phyloP scores from a whole-genome alignment of 92 coral and sea anemone genomes.

The Siderastrea siderea region DNA sequence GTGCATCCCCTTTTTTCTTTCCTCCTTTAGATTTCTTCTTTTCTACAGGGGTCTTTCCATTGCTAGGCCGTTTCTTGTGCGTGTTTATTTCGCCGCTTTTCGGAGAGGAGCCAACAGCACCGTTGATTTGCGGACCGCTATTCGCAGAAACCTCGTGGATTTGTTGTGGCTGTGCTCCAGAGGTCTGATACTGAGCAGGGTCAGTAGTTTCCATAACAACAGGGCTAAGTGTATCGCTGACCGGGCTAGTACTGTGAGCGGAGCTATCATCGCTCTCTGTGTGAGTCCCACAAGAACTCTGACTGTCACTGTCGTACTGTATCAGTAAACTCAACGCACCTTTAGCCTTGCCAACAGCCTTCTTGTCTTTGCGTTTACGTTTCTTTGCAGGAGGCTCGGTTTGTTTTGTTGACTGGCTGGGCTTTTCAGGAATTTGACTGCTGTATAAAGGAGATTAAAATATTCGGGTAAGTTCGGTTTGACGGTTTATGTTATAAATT shows the following conservation, averaged over 20 bases:
- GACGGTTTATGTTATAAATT: background rate
- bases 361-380: slow-evolving; percentile 49
- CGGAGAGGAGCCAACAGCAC: background rate
- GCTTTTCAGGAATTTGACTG: slow-evolving; percentile 23
- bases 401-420: background rate
- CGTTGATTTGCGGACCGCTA: slow-evolving; percentile 19
- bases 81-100: slow-evolving; percentile 27
- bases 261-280: slow-evolving; percentile 87
- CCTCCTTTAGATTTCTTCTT: slow-evolving; percentile 68
- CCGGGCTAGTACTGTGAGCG: slow-evolving; percentile 76
- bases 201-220: slow-evolving; percentile 34
- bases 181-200: slow-evolving; percentile 40
- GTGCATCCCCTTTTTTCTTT: slow-evolving; percentile 3
- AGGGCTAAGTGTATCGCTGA: slow-evolving; percentile 62
- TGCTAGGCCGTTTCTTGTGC: slow-evolving; percentile 55
- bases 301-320: slow-evolving; percentile 96
- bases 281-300: slow-evolving; percentile 82
- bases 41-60: slow-evolving; percentile 45
- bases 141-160: slow-evolving; percentile 12
- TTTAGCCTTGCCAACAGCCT: slow-evolving; percentile 44
- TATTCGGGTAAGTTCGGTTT: background rate
- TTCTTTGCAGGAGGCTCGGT: slow-evolving; percentile 47
- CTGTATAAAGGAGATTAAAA: background rate
- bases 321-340: slow-evolving; percentile 88
- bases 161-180: slow-evolving; percentile 17